Evolutionary conservation across 2,113 vertebrate species (phyloP).

Genomic region (Nesogale talazaci): DNA sequence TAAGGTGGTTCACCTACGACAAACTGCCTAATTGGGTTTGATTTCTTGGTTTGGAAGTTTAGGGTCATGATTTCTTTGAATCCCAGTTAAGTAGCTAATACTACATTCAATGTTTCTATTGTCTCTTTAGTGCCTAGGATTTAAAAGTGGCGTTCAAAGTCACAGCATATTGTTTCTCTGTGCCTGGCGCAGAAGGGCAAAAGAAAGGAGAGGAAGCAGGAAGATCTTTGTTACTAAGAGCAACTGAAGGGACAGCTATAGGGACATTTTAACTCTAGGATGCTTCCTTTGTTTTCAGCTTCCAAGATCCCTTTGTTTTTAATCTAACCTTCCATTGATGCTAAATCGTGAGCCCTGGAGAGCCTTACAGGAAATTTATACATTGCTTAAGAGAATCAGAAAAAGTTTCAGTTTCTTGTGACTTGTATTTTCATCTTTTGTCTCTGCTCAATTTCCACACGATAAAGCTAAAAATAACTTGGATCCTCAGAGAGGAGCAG

Average conservation of each 20-base stretch:
- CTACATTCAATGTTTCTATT: too few relatives aligned
- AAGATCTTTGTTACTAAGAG: too few relatives aligned
- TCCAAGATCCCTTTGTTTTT: background rate
- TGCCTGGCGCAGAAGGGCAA: too few relatives aligned
- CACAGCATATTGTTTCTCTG: too few relatives aligned
- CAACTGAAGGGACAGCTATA: background rate
- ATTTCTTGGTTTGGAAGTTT: too few relatives aligned
- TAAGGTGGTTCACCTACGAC: too few relatives aligned
- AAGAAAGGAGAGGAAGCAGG: background rate
- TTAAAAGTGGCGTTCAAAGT: too few relatives aligned
- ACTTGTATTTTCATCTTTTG: background rate
- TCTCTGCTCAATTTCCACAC: background rate
- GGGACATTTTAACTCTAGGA: background rate
- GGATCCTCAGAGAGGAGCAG: background rate
- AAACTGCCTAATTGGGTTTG: too few relatives aligned
- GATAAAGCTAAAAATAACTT: background rate
- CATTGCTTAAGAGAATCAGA: constrained; percentile 6
- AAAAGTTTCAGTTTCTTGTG: background rate
- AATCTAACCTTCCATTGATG: background rate
- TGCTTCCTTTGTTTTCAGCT: background rate
- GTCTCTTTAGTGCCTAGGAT: too few relatives aligned
- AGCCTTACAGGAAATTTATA: background rate
- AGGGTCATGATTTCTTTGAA: too few relatives aligned
- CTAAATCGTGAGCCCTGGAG: background rate
- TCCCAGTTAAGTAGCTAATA: too few relatives aligned